Evolutionary conservation across 2,888 invertebrate genomes (phyloP), one percentile per base, ranked within the genome.

Genomic region (Ochropacha duplaris): DNA sequence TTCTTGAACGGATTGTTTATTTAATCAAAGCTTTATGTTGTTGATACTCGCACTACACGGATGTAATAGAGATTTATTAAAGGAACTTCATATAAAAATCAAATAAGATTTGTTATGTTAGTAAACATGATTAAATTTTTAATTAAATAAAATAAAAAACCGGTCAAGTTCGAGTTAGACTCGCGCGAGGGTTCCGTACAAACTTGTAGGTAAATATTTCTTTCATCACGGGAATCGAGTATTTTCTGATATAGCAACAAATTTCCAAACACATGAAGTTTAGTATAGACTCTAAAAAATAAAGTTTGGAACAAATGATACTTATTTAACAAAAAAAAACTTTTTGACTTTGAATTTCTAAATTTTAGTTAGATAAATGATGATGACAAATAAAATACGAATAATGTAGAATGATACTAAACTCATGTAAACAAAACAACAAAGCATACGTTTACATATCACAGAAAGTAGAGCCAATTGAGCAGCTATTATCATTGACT

Each of bases 401-500:
- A 36, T n/a, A 36, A 36, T 36, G n/a, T 36, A 4, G 12, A 31
- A 31, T 12, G 31, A 31, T 12, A 31, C 28, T 9, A 26, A 4
- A 26, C 68, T 66, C 75, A 64, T 64, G 70, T 61, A 69, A 74
- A 65, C 62, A 67, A 67, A 69, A 69, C 76, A 79, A 81, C 81
- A 80, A 81, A 84, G 88, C 83, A 81, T 76, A 83, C 83, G 81
- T 83, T 81, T 71, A 81, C 76, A 79, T 86, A 87, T 83, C 83
- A 80, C 76, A 82, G 65, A 71, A 62, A 78, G 78, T 76, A 83
- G 86, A 86, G 82, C 87, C 90, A 90, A 90, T 90, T 88, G 88
- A 87, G 88, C 85, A 83, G 77, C 87, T 84, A 87, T 87, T 86
- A 84, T 61, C 78, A 74, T 75, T 22, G 19, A 39, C 51, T 22